Conservation (phyloP, 2,888 invertebrate species). For the Ennomos erosarius region DNA sequence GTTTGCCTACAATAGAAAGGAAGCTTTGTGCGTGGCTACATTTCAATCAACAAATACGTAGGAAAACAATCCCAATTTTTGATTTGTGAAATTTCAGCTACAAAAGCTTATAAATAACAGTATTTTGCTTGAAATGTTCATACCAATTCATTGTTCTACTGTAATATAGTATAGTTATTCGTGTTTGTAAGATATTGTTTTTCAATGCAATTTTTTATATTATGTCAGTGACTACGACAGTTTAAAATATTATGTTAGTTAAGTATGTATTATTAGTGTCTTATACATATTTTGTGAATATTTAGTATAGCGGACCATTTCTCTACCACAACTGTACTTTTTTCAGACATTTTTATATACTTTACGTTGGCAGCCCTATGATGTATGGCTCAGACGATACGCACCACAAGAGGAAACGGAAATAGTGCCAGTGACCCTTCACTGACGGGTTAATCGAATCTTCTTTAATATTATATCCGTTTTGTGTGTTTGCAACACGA, state of each 20-base stretch:
- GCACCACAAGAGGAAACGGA: conserved; percentile 44
- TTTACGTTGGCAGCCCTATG: conserved; percentile 46
- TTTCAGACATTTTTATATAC: conserved; percentile 46
- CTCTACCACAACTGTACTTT: conserved; percentile 33
- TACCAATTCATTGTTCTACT: conserved; percentile 6
- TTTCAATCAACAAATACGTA: conserved; percentile 15
- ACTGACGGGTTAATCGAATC: conserved; percentile 52
- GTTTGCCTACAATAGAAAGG: conserved; percentile 5
- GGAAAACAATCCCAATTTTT: background rate
- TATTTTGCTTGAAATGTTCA: conserved; percentile 10
- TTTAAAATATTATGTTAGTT: no score
- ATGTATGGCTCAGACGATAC: conserved; percentile 42
- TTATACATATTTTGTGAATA: conserved; percentile 5
- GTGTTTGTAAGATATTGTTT: no score
- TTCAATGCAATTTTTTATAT: no score
- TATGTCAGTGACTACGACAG: no score
- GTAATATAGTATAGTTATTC: no score
- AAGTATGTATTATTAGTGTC: no score
- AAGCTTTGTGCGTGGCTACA: conserved; percentile 1
- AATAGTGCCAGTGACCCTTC: conserved; percentile 45
- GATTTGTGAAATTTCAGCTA: background rate
- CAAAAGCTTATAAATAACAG: conserved; percentile 15
- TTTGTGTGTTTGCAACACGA: conserved; percentile 34
- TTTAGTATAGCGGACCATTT: conserved; percentile 22
- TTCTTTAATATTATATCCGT: conserved; percentile 44